Conservation (phyloP, 1,140 invertebrate species). For the Pachyrhynchus sulphureomaculatus region DNA sequence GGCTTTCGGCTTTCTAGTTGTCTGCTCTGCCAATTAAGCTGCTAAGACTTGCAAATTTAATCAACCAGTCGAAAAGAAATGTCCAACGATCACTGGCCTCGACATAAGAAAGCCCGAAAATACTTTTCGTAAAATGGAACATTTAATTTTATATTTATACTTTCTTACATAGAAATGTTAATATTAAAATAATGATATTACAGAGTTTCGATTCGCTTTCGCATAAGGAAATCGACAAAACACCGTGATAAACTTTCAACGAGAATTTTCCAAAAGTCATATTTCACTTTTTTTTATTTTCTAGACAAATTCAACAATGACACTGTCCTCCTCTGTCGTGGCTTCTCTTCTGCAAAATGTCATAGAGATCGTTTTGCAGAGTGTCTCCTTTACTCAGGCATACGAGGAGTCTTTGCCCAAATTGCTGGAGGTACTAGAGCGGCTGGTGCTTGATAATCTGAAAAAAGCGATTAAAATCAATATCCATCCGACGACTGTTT, state of each 20-base stretch:
- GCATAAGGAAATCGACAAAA: not conserved
- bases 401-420: conserved; percentile 45
- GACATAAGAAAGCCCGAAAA: too few species aligned
- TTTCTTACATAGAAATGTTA: too few species aligned
- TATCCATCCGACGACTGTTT: too few species aligned
- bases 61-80: too few species aligned
- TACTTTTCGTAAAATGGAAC: too few species aligned
- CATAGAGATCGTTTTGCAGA: conserved; percentile 48
- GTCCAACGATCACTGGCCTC: too few species aligned
- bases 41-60: too few species aligned
- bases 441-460: conserved; percentile 37
- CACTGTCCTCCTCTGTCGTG: conserved; percentile 18
- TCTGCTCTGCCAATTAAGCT: too few species aligned
- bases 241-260: not conserved
- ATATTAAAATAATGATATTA: too few species aligned
- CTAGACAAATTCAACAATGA: conserved; percentile 32
- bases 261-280: not conserved
- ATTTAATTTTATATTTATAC: too few species aligned
- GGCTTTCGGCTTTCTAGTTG: too few species aligned
- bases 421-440: conserved; percentile 42
- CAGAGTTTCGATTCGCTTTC: too few species aligned
- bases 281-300: not conserved
- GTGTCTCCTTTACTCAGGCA: conserved; percentile 49
- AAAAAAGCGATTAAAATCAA: conserved; percentile 6
- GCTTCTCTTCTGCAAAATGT: conserved; percentile 46